Conservation (phyloP, 2,797 vertebrate species). For the Eurystomus glaucurus region DNA sequence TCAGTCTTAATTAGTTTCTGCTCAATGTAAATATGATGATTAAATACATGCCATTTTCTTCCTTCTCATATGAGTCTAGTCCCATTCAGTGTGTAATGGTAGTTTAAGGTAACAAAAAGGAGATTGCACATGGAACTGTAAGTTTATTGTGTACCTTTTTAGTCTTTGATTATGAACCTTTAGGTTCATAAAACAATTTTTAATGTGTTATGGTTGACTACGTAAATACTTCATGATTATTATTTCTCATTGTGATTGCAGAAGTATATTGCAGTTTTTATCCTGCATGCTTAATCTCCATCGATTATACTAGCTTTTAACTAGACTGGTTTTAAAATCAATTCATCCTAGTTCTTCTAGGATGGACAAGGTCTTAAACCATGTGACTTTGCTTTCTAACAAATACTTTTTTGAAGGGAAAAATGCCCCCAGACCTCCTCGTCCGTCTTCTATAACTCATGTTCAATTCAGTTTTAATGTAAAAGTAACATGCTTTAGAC, state of each 20-base stretch:
- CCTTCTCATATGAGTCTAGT: not conserved
- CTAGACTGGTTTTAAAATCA: not conserved
- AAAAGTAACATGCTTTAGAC: not conserved
- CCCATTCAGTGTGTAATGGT: not conserved
- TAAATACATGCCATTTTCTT: rapidly evolving
- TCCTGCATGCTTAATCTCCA: not conserved
- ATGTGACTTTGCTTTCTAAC: not conserved
- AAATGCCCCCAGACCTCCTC: not conserved
- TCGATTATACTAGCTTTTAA: not conserved
- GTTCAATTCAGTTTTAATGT: not conserved
- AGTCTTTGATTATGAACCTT: not conserved
- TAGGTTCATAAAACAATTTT: not conserved
- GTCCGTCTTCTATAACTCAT: not conserved
- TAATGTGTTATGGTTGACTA: not conserved
- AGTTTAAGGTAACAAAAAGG: not conserved
- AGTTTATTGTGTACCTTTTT: not conserved
- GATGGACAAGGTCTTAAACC: not conserved
- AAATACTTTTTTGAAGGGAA: not conserved
- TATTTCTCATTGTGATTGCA: not conserved
- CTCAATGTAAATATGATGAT: not conserved
- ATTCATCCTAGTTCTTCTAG: rapidly evolving
- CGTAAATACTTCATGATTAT: not conserved
- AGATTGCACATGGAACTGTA: not conserved
- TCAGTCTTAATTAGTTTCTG: not conserved
- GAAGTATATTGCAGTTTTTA: not conserved